Evolutionary conservation across 2,113 vertebrate species (phyloP), one percentile per base, ranked within the genome.

Genomic region (Setophaga kirtlandii): DNA sequence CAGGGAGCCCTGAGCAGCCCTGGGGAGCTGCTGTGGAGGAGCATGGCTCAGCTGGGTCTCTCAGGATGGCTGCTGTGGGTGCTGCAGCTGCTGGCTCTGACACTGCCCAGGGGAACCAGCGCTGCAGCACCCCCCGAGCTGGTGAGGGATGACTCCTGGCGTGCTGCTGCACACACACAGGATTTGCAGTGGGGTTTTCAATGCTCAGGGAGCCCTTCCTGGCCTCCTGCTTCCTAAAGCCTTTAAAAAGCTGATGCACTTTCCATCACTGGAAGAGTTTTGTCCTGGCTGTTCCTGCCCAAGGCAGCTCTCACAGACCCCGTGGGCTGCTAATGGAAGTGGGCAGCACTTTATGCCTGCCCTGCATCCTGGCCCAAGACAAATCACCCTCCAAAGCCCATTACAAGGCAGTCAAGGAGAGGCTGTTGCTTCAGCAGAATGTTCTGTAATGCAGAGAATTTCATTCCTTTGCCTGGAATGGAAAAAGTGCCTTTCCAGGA

Each of bases 51-150:
- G 47, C 18, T 56, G 59, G 28, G 41, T 47, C 18, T 2, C 69
- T 10, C 11, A 11, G 82, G n/a, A 5, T 15, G 41, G 49, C 82
- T 56, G 2, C 28, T 47, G 23, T 44, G 55, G 13, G 9, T 12
- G 22, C 56, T 11, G 46, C 1, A 4, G 46, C 83, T 2, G 3
- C 28, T 42, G 23, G 39, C 14, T 10, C 6, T 22, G 27, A 5
- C 15, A 2, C 59, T 35, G 46, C 1, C 52, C 33, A 5, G 33
- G 1, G 0, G 1, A 19, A 8, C 17, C 44, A 19, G 23, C 3
- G 0, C 41, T 16, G 10, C 20, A 28, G 53, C 30, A 33, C 15
- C 15, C 19, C 21, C 42, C 7, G 44, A 31, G 78, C 13, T 37
- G 60, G 4, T 30, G 63, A 6, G 9, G 17, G 80, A 23, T 11